Evolutionary conservation across 2,113 vertebrate genomes (phyloP).

Genomic region (Ornithorhynchus anatinus): DNA sequence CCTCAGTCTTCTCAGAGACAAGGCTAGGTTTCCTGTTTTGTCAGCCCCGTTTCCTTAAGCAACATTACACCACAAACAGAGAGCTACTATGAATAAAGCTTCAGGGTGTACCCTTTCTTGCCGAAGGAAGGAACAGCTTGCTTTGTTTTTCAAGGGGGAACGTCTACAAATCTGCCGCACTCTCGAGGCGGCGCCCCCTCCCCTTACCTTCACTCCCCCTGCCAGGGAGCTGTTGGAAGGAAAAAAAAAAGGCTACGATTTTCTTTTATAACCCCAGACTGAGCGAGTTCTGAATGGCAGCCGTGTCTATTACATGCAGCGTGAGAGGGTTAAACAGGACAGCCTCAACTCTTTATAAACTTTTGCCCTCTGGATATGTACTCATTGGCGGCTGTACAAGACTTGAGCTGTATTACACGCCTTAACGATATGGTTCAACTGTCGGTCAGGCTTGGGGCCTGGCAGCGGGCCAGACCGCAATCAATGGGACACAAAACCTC

Average conservation of each 20-base stretch:
- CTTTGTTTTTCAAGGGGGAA: neutral
- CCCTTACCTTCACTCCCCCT: neutral
- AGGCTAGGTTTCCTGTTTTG: slow-evolving; percentile 56
- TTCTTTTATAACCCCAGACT: slow-evolving; percentile 47
- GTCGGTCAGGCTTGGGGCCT: slow-evolving; percentile 95
- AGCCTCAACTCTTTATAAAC: slow-evolving; percentile 81
- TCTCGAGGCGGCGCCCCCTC: neutral
- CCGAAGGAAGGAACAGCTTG: neutral
- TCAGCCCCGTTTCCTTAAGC: slow-evolving; percentile 47
- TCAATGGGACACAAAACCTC: slow-evolving; percentile 89
- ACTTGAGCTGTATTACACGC: slow-evolving; percentile 86
- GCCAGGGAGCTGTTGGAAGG: slow-evolving; percentile 13
- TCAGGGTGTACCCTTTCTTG: slow-evolving; percentile 35
- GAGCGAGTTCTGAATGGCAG: slow-evolving; percentile 70
- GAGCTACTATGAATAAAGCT: slow-evolving; percentile 14
- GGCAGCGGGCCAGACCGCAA: slow-evolving; percentile 92
- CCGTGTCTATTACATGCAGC: slow-evolving; percentile 74
- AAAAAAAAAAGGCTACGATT: slow-evolving; percentile 26
- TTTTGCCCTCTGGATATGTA: slow-evolving; percentile 88
- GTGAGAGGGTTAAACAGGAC: slow-evolving; percentile 84
- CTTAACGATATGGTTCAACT: slow-evolving; percentile 99
- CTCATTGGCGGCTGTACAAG: slow-evolving; percentile 84
- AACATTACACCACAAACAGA: slow-evolving; percentile 60
- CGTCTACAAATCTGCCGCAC: neutral
- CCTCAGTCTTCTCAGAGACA: neutral